phyloP scores from a whole-genome alignment of 53 echinoderm and acorn worm species.

The Hippasteria phrygiana region DNA sequence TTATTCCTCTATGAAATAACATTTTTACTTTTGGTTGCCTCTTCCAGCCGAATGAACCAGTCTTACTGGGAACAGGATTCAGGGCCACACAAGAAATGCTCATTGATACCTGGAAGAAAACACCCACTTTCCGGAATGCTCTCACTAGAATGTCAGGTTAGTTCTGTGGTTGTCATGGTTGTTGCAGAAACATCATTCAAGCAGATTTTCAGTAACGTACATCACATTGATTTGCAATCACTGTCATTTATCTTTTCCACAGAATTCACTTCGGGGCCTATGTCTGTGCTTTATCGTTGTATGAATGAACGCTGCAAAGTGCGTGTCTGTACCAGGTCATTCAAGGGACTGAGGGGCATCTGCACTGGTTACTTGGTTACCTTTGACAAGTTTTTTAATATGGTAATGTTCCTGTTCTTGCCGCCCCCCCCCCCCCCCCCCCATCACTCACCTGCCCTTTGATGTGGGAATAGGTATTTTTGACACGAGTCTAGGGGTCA shows the following conservation, averaged over 20 bases:
- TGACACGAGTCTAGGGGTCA: too few species aligned
- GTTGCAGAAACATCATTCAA: neutral
- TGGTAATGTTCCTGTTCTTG: constrained; percentile 61
- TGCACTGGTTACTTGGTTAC: constrained; percentile 91
- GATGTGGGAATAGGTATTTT: too few species aligned
- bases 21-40: neutral
- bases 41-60: neutral
- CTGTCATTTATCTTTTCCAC: neutral
- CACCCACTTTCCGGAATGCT: constrained; percentile 19
- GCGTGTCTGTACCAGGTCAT: constrained; percentile 84
- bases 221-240: too few species aligned
- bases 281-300: constrained; percentile 78
- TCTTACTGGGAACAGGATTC: constrained; percentile 36
- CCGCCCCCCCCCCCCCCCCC: too few species aligned
- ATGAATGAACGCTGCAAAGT: constrained; percentile 76
- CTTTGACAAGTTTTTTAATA: constrained; percentile 89
- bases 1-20: too few species aligned
- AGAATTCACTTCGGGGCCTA: constrained; percentile 69
- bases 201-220: too few species aligned
- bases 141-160: constrained; percentile 59
- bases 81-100: constrained; percentile 55
- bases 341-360: constrained; percentile 90
- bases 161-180: neutral
- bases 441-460: too few species aligned
- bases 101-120: constrained; percentile 37